Evolutionary conservation across 2,113 vertebrate species (phyloP), one percentile per base, ranked within the genome.

Genomic region (Pomatostomus ruficeps): DNA sequence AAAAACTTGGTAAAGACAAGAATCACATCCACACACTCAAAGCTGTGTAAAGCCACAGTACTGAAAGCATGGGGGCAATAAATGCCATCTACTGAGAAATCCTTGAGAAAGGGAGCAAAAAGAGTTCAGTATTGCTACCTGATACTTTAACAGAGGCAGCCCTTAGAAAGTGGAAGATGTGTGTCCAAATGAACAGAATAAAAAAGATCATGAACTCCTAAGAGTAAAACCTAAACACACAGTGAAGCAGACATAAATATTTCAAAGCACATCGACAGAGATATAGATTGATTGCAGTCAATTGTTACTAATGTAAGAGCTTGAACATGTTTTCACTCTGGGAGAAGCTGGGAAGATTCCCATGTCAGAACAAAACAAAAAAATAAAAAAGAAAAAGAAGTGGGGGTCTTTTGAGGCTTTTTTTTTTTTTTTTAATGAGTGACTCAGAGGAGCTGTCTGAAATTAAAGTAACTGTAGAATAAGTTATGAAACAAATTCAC

Each of bases 401-500:
- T 18, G 5, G 4, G 31, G 45, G n/a, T 58, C 40, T 81, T 70
- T 26, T 21, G 17, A 7, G 12, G 13, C 16, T 36, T 15, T 15
- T 42, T 13, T 38, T 43, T n/a, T n/a, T 36, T 29, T 36, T 62
- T 76, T 9, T 1, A 57, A 42, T 67, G 29, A 66, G n/a, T 8
- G 18, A 77, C 29, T 70, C 59, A 38, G 75, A 86, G 19, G 22
- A 80, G 16, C n/a, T 74, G 40, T 59, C 57, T 93, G 67, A 85
- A 92, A 52, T 43, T 65, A 42, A 79, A 93, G 8, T 26, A 42
- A 63, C 62, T 73, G 45, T 42, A 88, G 42, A 90, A 68, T 28
- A 93, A 84, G 61, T 94, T 91, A 85, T 26, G 61, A 57, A 91
- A 91, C 36, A 85, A 96, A 82, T 26, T 72, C 62, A 79, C 38